Conservation (phyloP, 1,140 invertebrate species). For the Trichonephila clavipes region DNA sequence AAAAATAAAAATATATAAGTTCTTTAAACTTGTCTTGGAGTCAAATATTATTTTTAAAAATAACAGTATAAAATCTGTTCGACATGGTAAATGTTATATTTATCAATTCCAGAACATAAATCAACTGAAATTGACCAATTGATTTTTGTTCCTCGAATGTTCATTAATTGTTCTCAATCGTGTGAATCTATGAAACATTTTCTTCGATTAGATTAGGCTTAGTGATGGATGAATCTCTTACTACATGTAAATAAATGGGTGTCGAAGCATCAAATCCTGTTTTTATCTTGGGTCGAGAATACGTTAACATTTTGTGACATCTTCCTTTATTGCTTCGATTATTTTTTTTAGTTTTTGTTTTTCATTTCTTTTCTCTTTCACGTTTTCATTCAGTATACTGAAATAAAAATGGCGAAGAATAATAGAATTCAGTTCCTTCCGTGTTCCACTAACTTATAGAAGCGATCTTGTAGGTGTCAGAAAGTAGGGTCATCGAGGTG, state of each 20-base stretch:
- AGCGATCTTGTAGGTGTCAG: neutral
- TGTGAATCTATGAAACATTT: neutral
- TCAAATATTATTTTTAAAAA: too few relatives aligned
- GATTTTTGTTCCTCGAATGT: neutral
- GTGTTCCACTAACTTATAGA: neutral
- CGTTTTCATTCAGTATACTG: conserved; percentile 1
- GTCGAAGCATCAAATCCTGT: neutral
- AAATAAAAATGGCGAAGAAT: neutral
- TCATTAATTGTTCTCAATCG: conserved; percentile 22
- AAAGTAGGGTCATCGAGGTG: neutral
- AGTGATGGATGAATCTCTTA: neutral
- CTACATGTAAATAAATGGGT: neutral
- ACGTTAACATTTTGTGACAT: neutral
- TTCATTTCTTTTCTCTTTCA: neutral
- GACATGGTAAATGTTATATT: neutral
- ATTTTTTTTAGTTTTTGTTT: neutral
- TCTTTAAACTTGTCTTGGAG: too few relatives aligned
- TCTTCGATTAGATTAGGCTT: neutral
- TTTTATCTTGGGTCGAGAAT: neutral
- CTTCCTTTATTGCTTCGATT: neutral
- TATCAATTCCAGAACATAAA: neutral
- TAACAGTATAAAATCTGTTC: neutral
- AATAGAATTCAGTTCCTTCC: neutral
- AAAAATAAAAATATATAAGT: too few relatives aligned
- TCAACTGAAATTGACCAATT: neutral